Evolutionary conservation across 2,888 invertebrate genomes (phyloP).

Genomic region (Eupithecia tripunctaria): DNA sequence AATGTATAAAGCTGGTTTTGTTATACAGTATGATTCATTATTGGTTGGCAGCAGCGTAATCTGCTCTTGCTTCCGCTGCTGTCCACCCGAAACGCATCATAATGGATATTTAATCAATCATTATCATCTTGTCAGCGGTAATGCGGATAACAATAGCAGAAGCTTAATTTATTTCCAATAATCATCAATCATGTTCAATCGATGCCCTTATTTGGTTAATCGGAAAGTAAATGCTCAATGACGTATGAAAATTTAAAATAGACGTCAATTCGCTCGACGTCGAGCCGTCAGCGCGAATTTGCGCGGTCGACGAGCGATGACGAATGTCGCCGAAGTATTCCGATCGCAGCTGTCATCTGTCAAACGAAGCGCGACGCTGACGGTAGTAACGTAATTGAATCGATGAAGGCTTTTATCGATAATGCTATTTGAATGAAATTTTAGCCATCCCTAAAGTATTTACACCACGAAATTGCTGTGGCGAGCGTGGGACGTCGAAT

Average conservation of each 20-base stretch:
- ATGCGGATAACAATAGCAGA: constrained; percentile 1
- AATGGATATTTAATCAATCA: neutral
- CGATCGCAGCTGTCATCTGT: constrained; percentile 21
- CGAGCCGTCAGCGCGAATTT: constrained; percentile 51
- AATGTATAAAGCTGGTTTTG: too few species aligned
- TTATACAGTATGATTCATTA: neutral
- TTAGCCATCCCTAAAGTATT: neutral
- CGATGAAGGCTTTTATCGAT: constrained; percentile 14
- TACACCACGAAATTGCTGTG: neutral
- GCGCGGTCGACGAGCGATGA: constrained; percentile 42
- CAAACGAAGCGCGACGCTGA: constrained; percentile 9
- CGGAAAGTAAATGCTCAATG: constrained; percentile 23
- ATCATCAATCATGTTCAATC: constrained; percentile 11
- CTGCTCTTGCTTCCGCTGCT: neutral
- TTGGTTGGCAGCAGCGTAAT: neutral
- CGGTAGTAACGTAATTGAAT: constrained; percentile 10
- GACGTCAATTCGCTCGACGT: constrained; percentile 45
- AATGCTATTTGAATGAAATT: constrained; percentile 2
- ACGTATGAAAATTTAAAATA: constrained; percentile 42
- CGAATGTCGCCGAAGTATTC: constrained; percentile 50
- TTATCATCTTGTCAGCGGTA: neutral
- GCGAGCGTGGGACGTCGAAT: neutral
- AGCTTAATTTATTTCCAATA: constrained; percentile 3
- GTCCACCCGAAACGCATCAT: neutral
- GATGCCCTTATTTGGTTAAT: constrained; percentile 22